phyloP scores from a whole-genome alignment of 2,113 vertebrate genomes.

The Channa argus region DNA sequence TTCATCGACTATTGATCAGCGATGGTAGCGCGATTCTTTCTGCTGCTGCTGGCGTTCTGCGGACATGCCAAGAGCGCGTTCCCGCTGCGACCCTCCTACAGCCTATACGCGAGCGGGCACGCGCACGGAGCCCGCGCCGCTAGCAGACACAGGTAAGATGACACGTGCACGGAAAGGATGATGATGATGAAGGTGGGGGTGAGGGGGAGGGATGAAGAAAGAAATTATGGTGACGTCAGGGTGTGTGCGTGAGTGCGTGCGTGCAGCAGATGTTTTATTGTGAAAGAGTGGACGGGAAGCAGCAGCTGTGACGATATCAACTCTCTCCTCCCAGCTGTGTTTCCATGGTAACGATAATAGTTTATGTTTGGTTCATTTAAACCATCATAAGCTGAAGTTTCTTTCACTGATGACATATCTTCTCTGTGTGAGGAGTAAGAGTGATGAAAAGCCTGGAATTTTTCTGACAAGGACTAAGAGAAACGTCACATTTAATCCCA shows the following conservation, averaged over 20 bases:
- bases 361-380: too few species aligned
- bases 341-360: not conserved
- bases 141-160: constrained; percentile 74
- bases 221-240: constrained; percentile 20
- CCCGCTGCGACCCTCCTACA: constrained; percentile 65
- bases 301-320: not conserved
- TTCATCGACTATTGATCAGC: constrained; percentile 36
- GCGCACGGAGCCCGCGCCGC: constrained; percentile 59
- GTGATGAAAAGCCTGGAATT: too few species aligned
- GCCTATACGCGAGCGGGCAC: constrained; percentile 63
- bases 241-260: not conserved
- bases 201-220: not conserved
- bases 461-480: too few species aligned
- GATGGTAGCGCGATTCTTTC: constrained; percentile 57
- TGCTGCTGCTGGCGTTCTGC: constrained; percentile 63
- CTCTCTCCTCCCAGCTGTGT: not conserved
- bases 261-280: constrained; percentile 12
- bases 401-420: too few species aligned
- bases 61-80: constrained; percentile 63
- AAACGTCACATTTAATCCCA: too few species aligned
- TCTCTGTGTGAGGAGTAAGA: too few species aligned
- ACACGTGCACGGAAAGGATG: constrained; percentile 54
- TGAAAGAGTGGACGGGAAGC: constrained; percentile 4
- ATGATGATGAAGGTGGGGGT: constrained; percentile 1
- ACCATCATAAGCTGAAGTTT: too few species aligned